Base-by-base conservation (phyloP, 2,888 invertebrate species). In the Andrena bucephala region DNA sequence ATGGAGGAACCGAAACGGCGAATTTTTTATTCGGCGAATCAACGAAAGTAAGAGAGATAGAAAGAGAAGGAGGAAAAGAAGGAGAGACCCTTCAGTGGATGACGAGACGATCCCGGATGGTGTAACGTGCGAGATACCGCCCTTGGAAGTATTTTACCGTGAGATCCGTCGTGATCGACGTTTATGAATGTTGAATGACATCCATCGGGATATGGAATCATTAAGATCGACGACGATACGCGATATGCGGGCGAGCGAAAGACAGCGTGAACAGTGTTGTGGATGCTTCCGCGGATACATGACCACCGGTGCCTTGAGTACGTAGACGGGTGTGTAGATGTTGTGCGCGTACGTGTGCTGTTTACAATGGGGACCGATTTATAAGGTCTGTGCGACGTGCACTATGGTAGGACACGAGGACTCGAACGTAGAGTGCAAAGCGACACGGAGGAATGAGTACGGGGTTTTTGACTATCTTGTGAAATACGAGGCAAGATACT, bases 111-210 rank as follows among this genome's bases (percentile, higher is more conserved):
- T 57, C 57, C 57, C 54, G 54, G n/a, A 24, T n/a, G 54, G 20
- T 60, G 68, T 70, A 67, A 77, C 75, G 54, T 65, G 79, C 67
- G 75, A 76, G 77, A 88, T 86, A 83, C 87, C 87, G 89, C 85
- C 85, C 87, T 82, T 81, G 81, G 82, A 82, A 89, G 85, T 87
- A 86, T 86, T 88, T 88, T 82, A 83, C 81, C 74, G 70, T 72
- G 81, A 77, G 79, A 79, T 73, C 78, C 77, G 74, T 68, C 71
- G 71, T 50, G 76, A 42, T 31, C 60, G 75, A 72, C 75, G 75
- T 63, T 59, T 72, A 66, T 77, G 74, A 89, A 84, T 81, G 81
- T 78, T 81, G 76, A 85, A 81, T 74, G 80, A 65, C 77, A 67
- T 68, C 67, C 73, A 73, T 67, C 33, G 42, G 74, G 87, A 74